phyloP scores from a whole-genome alignment of 2,797 vertebrate genomes.

The Ciconia nigra region DNA sequence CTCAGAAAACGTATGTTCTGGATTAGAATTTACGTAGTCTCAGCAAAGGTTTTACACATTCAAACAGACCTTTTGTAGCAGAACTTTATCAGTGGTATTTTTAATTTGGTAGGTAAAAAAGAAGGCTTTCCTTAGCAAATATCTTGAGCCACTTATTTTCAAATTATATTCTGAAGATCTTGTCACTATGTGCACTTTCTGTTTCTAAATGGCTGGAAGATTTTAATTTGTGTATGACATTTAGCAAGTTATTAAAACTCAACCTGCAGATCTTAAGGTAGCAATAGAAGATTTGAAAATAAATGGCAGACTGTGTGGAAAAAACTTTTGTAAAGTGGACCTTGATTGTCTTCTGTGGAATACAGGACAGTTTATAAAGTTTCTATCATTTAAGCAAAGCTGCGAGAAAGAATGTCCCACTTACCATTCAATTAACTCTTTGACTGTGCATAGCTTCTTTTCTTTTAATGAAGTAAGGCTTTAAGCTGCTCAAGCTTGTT shows the following conservation, averaged over 20 bases:
- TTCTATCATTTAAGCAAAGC: not conserved
- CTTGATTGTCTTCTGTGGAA: not conserved
- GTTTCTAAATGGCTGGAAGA: not conserved
- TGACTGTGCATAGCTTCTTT: not conserved
- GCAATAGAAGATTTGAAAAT: not conserved
- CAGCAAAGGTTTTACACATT: not conserved
- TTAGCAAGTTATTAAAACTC: not conserved
- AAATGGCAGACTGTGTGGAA: not conserved
- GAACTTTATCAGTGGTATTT: not conserved
- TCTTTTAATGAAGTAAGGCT: slow-evolving; percentile 29
- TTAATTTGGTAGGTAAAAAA: not conserved
- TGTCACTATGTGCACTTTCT: not conserved
- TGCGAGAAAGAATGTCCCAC: not conserved
- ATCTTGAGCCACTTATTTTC: not conserved
- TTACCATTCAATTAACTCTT: slow-evolving; percentile 23
- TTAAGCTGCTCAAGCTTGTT: not conserved
- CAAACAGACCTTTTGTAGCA: not conserved
- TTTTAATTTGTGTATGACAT: not conserved
- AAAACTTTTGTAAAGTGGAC: not conserved
- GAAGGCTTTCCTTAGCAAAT: not conserved
- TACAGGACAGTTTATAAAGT: not conserved
- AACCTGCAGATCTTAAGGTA: not conserved
- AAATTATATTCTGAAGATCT: not conserved
- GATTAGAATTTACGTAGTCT: not conserved
- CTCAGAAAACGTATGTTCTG: not conserved